These are phyloP conservation scores for Hucho hucho DNA, from an alignment of 2,113 vertebrate species.

Conservation along the genomic window DNA sequence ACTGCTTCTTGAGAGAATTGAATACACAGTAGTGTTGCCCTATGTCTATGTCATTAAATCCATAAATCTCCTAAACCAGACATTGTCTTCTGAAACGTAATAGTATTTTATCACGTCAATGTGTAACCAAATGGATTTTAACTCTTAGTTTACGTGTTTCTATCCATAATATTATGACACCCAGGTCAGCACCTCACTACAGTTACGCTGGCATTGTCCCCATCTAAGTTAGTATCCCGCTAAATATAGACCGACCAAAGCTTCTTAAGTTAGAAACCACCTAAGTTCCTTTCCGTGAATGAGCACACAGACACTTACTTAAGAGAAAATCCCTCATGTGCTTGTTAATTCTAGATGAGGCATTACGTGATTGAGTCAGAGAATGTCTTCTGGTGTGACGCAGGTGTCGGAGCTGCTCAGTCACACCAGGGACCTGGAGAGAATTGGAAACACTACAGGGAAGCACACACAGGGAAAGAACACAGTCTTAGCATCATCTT, in stretches of 20 bases:
- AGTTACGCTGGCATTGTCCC: too few relatives aligned
- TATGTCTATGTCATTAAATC: too few relatives aligned
- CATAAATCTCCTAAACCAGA: too few relatives aligned
- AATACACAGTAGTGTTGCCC: too few relatives aligned
- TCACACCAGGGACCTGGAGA: slow-evolving; percentile 53
- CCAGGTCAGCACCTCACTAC: too few relatives aligned
- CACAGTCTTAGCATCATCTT: too few relatives aligned
- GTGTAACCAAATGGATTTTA: too few relatives aligned
- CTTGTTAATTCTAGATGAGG: slow-evolving; percentile 87
- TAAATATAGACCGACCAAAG: slow-evolving; percentile 89
- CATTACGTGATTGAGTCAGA: slow-evolving; percentile 75
- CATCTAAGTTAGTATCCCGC: slow-evolving; percentile 42
- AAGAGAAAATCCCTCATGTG: slow-evolving; percentile 85
- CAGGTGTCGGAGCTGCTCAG: slow-evolving; percentile 71
- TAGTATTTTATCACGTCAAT: too few relatives aligned
- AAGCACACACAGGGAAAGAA: slow-evolving; percentile 15
- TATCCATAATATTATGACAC: too few relatives aligned
- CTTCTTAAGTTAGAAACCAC: slow-evolving; percentile 87
- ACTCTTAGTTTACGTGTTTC: too few relatives aligned
- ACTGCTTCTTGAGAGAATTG: too few relatives aligned
- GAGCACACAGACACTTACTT: slow-evolving; percentile 79
- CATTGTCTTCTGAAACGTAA: too few relatives aligned
- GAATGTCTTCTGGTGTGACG: slow-evolving; percentile 64
- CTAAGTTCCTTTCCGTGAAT: slow-evolving; percentile 85
- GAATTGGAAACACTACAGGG: slow-evolving; percentile 39